These are phyloP conservation scores for Omphaloscelis lunosa DNA, from an alignment of 2,888 invertebrate genomes.

Conservation along the genomic window DNA sequence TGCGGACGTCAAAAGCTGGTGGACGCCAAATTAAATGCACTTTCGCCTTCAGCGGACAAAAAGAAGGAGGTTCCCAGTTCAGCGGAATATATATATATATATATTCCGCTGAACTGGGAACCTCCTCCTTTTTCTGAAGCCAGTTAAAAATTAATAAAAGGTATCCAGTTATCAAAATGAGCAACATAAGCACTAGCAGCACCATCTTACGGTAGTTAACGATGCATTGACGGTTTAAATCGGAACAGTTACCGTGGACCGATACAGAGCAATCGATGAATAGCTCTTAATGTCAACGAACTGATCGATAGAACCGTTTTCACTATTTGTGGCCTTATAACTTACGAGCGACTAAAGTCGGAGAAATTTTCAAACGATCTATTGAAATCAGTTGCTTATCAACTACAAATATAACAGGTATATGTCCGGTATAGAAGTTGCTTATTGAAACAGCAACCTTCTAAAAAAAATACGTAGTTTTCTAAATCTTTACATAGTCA, in stretches of 20 bases:
- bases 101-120: too few species aligned
- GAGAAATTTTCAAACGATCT: slow-evolving; percentile 37
- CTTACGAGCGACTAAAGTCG: slow-evolving; percentile 40
- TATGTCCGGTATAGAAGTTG: background rate
- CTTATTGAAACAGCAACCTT: background rate
- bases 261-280: slow-evolving; percentile 58
- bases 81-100: too few species aligned
- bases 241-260: slow-evolving; percentile 15
- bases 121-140: too few species aligned
- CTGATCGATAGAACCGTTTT: slow-evolving; percentile 60
- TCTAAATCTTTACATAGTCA: background rate
- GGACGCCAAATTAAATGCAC: too few species aligned
- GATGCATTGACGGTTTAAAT: slow-evolving; percentile 58
- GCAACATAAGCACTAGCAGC: background rate
- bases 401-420: background rate
- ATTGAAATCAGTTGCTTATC: slow-evolving; percentile 1
- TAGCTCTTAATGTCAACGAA: slow-evolving; percentile 57
- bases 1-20: too few species aligned
- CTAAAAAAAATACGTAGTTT: background rate
- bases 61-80: too few species aligned
- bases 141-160: background rate
- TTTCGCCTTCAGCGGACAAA: too few species aligned
- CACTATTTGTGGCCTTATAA: slow-evolving; percentile 58
- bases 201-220: slow-evolving; percentile 49
- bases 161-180: background rate